These are phyloP conservation scores for Callimorpha dominula DNA, from an alignment of 2,888 invertebrate species.

Conservation along the genomic window DNA sequence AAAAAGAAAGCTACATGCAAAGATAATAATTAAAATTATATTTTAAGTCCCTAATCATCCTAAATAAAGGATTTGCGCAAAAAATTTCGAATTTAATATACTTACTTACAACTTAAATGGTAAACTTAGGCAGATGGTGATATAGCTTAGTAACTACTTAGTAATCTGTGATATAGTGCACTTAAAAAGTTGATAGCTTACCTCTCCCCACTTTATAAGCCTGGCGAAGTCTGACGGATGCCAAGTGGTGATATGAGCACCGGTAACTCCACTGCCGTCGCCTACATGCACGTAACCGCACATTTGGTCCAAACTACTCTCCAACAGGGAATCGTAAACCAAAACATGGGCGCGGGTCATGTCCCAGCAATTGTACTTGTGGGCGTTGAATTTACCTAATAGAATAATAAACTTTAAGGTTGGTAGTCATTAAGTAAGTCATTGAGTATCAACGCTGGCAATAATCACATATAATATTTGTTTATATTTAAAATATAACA, in stretches of 20 bases:
- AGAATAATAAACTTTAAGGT: conserved; percentile 6
- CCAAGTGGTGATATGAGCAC: conserved; percentile 90
- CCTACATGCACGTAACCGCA: conserved; percentile 91
- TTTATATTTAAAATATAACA: neutral
- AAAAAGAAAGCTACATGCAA: too few relatives aligned
- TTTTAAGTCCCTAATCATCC: too few relatives aligned
- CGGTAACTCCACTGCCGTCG: conserved; percentile 88
- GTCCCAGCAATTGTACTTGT: conserved; percentile 88
- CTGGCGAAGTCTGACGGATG: conserved; percentile 90
- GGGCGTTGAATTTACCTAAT: conserved; percentile 89
- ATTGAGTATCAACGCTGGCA: neutral
- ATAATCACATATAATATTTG: neutral
- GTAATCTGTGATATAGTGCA: neutral
- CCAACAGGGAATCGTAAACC: conserved; percentile 91
- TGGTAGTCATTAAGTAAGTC: neutral
- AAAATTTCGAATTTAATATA: too few relatives aligned
- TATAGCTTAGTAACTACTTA: too few relatives aligned
- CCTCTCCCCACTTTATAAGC: conserved; percentile 92
- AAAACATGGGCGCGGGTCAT: conserved; percentile 90
- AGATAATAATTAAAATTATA: too few relatives aligned
- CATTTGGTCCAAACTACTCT: conserved; percentile 92
- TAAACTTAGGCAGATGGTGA: too few relatives aligned
- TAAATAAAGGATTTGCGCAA: too few relatives aligned
- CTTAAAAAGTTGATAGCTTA: conserved; percentile 50
- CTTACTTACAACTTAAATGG: too few relatives aligned